These are phyloP conservation scores for Macrosiphum euphorbiae DNA, from an alignment of 2,888 invertebrate genomes.

Conservation along the genomic window DNA sequence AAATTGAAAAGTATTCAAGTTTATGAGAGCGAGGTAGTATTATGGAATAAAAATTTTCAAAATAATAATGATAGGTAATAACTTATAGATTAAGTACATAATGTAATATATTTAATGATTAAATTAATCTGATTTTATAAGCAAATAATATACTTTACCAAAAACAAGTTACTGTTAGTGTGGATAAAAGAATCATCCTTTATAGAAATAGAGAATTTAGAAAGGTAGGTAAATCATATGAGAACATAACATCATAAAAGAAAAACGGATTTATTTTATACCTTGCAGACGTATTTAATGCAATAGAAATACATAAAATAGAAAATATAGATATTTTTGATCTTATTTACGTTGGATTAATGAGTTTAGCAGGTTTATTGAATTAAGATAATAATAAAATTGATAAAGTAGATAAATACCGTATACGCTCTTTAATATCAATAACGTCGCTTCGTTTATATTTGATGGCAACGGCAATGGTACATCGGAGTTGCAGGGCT, in stretches of 20 bases:
- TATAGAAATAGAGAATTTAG: not conserved
- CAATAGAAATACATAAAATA: not conserved
- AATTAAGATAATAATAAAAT: not conserved
- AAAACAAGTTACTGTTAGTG: not conserved
- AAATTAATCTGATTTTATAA: not conserved
- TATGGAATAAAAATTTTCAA: not conserved
- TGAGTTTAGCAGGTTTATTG: not conserved
- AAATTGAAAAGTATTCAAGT: not conserved
- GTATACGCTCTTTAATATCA: slow-evolving; percentile 43
- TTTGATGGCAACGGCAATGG: slow-evolving; percentile 24
- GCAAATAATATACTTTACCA: not conserved
- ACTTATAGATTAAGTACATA: too few species aligned
- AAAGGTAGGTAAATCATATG: not conserved
- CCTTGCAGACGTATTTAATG: not conserved
- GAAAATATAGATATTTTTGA: not conserved
- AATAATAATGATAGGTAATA: not conserved
- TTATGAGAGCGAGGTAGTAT: not conserved
- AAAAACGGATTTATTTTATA: not conserved
- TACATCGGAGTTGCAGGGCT: not conserved
- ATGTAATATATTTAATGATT: not conserved
- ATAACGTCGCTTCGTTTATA: not conserved
- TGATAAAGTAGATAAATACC: slow-evolving; percentile 25
- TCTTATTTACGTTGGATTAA: not conserved
- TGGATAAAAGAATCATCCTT: not conserved
- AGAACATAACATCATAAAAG: not conserved